Percentiles rank a stretch among this genome's conserved stretches.
Conservation (phyloP, 2,113 vertebrate genomes). For the Emydura subglobosa region DNA sequence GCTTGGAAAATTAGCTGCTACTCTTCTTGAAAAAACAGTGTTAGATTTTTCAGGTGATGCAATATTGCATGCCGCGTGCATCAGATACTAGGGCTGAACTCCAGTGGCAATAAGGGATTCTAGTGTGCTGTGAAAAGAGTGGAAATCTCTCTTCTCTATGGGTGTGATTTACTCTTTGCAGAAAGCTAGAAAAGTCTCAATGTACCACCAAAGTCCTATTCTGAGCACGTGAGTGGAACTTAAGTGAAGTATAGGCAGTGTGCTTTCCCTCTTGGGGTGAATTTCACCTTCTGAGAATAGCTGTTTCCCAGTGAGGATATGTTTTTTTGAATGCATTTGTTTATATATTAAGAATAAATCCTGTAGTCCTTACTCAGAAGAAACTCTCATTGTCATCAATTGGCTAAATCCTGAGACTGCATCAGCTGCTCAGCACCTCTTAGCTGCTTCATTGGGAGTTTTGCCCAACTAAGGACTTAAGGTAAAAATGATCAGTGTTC, state of each 20-base stretch:
- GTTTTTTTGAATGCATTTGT: background rate
- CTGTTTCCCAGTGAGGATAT: background rate
- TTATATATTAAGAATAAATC: background rate
- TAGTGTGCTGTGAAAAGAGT: background rate
- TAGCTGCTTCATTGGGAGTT: background rate
- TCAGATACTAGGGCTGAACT: background rate
- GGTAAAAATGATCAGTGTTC: background rate
- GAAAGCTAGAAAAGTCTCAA: background rate
- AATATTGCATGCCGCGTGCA: background rate
- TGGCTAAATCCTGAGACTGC: background rate
- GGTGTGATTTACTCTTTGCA: background rate
- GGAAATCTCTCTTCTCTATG: background rate
- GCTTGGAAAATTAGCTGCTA: background rate
- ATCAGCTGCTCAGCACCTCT: background rate
- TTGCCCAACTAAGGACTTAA: background rate
- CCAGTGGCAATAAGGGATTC: background rate
- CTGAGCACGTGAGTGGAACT: background rate
- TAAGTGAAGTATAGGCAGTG: background rate
- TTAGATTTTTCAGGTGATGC: background rate
- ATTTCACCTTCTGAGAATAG: fast-evolving
- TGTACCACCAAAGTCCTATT: background rate
- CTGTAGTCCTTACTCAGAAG: background rate
- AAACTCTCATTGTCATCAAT: background rate
- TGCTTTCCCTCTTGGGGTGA: background rate
- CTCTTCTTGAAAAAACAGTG: background rate